Conservation (phyloP, 2,797 vertebrate genomes). For the Sebastiscus albofasciatus region DNA sequence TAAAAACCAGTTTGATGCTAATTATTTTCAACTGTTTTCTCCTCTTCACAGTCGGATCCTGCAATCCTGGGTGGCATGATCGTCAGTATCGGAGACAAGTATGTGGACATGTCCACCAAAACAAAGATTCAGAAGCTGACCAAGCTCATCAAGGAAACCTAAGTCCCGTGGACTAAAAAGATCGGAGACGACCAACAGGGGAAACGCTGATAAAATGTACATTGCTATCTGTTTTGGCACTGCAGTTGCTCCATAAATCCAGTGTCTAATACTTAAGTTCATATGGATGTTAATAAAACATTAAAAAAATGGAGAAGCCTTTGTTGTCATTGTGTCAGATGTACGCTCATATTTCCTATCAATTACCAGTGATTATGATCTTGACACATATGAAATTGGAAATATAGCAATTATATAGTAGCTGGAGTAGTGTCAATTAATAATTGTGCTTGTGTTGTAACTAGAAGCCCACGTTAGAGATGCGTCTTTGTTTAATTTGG, state of each 20-base stretch:
- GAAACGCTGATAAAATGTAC: slow-evolving; percentile 55
- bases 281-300: slow-evolving; percentile 78
- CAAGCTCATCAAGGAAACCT: slow-evolving; percentile 87
- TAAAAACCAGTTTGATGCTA: background rate
- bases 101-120: slow-evolving; percentile 89
- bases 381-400: background rate
- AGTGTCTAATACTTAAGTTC: slow-evolving; percentile 70
- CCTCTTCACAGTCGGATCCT: slow-evolving; percentile 84
- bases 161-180: slow-evolving; percentile 77
- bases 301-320: slow-evolving; percentile 15
- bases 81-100: slow-evolving; percentile 93
- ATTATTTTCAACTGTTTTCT: background rate
- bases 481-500: slow-evolving; percentile 12
- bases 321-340: background rate
- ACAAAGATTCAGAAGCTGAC: slow-evolving; percentile 95
- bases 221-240: slow-evolving; percentile 65
- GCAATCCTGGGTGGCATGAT: slow-evolving; percentile 96
- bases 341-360: background rate
- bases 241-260: slow-evolving; percentile 62
- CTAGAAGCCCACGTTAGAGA: too few species aligned
- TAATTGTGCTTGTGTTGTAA: too few species aligned
- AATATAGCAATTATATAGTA: background rate
- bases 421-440: accelerated
- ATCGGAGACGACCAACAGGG: slow-evolving; percentile 21
- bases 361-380: background rate